Percentiles rank a stretch among this genome's conserved stretches.
These are phyloP conservation scores for Patiria miniata DNA, from an alignment of 35 echinoderm and acorn worm species.

Conservation along the genomic window DNA sequence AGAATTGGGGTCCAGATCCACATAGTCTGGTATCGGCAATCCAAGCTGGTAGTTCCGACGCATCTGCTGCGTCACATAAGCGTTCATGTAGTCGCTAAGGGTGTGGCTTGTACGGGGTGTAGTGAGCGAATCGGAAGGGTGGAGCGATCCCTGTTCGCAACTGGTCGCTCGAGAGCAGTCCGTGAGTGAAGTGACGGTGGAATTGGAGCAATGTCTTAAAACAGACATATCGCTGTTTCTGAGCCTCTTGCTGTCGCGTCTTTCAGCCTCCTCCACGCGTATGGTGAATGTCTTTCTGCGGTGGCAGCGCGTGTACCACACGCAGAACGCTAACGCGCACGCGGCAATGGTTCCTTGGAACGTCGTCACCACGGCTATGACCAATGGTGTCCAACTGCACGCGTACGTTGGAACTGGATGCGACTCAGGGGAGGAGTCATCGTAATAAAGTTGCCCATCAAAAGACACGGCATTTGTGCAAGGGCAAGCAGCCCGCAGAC, in stretches of 20 bases:
- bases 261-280: slow-evolving; percentile 23
- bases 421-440: neutral
- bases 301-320: slow-evolving; percentile 35
- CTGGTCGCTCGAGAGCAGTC: neutral
- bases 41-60: neutral
- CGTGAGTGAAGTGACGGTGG: neutral
- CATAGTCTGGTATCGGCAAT: slow-evolving; percentile 31
- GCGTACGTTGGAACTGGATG: neutral
- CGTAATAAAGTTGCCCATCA: neutral
- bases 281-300: slow-evolving; percentile 8
- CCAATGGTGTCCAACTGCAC: slow-evolving; percentile 30
- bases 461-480: neutral
- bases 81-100: slow-evolving; percentile 14
- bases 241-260: slow-evolving; percentile 15
- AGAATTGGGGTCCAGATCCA: slow-evolving; percentile 35
- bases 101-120: neutral
- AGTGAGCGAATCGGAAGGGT: neutral
- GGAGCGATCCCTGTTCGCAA: slow-evolving; percentile 7
- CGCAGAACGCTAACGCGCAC: slow-evolving; percentile 30
- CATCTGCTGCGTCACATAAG: slow-evolving; percentile 3
- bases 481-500: slow-evolving; percentile 24
- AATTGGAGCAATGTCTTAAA: neutral
- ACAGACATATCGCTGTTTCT: slow-evolving; percentile 9
- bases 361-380: slow-evolving; percentile 35
- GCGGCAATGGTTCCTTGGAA: slow-evolving; percentile 31